These are phyloP conservation scores for Drosophila elegans DNA, from an alignment of 1,140 invertebrate genomes.

Conservation along the genomic window DNA sequence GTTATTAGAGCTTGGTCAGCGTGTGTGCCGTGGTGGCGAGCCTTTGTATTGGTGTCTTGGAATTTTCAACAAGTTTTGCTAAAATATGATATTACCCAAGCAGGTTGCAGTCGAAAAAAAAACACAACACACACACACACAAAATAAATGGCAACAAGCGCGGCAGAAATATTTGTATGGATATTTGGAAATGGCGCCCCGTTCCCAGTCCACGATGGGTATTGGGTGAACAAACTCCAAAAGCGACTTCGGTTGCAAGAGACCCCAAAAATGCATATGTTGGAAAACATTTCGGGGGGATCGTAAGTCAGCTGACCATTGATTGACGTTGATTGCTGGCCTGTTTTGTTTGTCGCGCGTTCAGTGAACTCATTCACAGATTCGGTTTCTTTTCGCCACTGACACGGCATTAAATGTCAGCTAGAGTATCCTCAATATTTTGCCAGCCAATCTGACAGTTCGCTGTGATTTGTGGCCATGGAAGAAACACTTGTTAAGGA, in stretches of 20 bases:
- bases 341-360: constrained; percentile 40
- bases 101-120: constrained; percentile 60
- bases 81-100: constrained; percentile 80
- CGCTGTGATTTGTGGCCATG: constrained; percentile 30
- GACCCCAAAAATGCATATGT: constrained; percentile 44
- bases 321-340: constrained; percentile 61
- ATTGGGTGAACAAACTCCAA: constrained; percentile 65
- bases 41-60: constrained; percentile 42
- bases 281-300: constrained; percentile 1
- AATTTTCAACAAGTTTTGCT: constrained; percentile 78
- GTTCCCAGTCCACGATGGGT: constrained; percentile 41
- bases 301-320: constrained; percentile 60
- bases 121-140: neutral
- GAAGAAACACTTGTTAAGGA: constrained; percentile 17
- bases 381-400: constrained; percentile 23
- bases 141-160: constrained; percentile 2
- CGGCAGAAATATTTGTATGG: constrained; percentile 42
- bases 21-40: constrained; percentile 34
- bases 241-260: constrained; percentile 37
- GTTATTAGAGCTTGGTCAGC: constrained; percentile 67
- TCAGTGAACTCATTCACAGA: constrained; percentile 61
- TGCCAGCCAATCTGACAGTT: constrained; percentile 7
- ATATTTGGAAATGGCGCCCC: constrained; percentile 62
- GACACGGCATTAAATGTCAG: constrained; percentile 39
- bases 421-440: constrained; percentile 10